These are phyloP conservation scores for Leucania comma DNA, from an alignment of 2,888 invertebrate species.

Conservation along the genomic window DNA sequence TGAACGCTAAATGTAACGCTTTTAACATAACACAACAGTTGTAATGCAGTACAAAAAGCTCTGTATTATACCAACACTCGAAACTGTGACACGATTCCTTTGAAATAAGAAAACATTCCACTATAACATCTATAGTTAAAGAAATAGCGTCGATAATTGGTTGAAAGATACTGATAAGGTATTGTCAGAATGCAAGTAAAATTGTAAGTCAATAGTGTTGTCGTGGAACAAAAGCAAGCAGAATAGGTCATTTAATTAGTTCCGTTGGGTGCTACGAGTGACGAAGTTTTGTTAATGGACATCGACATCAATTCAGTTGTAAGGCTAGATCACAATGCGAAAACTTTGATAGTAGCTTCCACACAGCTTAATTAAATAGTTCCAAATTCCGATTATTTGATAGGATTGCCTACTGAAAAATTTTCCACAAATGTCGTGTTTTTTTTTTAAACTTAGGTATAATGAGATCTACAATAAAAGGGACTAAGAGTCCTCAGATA, in stretches of 20 bases:
- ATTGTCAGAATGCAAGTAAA: slow-evolving; percentile 26
- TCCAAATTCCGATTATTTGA: not conserved
- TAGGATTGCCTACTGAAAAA: not conserved
- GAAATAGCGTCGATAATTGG: slow-evolving; percentile 17
- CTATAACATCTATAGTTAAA: slow-evolving; percentile 17
- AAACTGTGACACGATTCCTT: slow-evolving; percentile 52
- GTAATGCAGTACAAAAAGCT: slow-evolving; percentile 51
- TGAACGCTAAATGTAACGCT: slow-evolving; percentile 70
- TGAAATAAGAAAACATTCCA: slow-evolving; percentile 12
- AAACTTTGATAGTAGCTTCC: not conserved
- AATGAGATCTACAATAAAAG: no score
- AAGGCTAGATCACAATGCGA: not conserved
- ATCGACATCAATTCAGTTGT: not conserved
- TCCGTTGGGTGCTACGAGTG: not conserved
- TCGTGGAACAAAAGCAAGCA: slow-evolving; percentile 17
- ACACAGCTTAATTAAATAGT: not conserved
- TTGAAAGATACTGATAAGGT: slow-evolving; percentile 11
- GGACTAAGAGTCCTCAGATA: no score
- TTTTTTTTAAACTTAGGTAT: no score
- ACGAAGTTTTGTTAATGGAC: not conserved
- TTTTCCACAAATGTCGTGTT: no score
- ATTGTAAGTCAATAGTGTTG: slow-evolving; percentile 24
- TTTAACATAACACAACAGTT: slow-evolving; percentile 57
- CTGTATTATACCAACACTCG: slow-evolving; percentile 38
- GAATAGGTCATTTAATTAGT: slow-evolving; percentile 5